phyloP scores from a whole-genome alignment of 2,888 invertebrate genomes.

The Eilema griseolum region DNA sequence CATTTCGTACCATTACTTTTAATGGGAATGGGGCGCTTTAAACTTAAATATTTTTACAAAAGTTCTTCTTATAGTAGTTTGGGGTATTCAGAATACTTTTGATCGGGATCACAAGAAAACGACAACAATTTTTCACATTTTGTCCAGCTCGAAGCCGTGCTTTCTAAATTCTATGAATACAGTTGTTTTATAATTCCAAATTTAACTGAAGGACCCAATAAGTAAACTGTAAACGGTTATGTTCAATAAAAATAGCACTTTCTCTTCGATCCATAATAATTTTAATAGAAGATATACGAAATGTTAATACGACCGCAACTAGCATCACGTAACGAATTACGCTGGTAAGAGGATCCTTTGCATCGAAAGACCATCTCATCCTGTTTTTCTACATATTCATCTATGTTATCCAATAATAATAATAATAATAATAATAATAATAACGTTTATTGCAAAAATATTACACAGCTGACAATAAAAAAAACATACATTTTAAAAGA shows the following conservation, averaged over 20 bases:
- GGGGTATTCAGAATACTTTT: background rate
- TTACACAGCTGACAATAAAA: too few species aligned
- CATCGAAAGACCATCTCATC: background rate
- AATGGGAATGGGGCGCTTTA: conserved; percentile 1
- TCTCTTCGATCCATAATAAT: too few species aligned
- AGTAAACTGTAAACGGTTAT: too few species aligned
- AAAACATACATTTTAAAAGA: too few species aligned
- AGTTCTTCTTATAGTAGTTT: background rate
- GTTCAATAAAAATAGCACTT: too few species aligned
- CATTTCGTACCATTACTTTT: background rate
- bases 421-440: too few species aligned
- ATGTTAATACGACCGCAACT: background rate
- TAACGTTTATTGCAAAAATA: too few species aligned
- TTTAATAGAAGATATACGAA: too few species aligned
- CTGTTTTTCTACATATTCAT: background rate
- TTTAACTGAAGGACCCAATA: too few species aligned
- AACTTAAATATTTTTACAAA: background rate
- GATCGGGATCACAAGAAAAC: background rate
- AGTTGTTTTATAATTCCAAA: too few species aligned
- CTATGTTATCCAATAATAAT: background rate
- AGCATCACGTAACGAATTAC: background rate
- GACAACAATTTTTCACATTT: background rate
- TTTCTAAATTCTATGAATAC: background rate
- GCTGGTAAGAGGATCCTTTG: background rate
- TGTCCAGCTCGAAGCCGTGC: background rate